Evolutionary conservation across 2,113 vertebrate genomes (phyloP), one percentile per base, ranked within the genome.

Genomic region (Barnardius zonarius): DNA sequence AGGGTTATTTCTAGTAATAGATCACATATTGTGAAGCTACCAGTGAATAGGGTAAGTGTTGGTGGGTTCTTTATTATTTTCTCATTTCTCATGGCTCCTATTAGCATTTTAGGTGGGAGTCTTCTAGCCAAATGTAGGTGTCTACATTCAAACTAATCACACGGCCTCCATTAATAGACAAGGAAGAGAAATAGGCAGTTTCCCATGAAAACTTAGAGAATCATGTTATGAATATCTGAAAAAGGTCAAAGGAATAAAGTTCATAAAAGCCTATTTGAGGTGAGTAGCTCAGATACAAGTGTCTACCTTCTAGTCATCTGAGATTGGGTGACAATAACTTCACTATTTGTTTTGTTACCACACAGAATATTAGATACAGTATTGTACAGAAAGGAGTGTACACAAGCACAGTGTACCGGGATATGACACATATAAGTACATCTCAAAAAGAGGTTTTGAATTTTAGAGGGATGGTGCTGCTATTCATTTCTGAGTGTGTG

Each of bases 1-100:
- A 99, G 99, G 99, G 98, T 99, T 94, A 99, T 99, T 97, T 99
- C 98, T 95, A 99, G 99, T 98, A 99, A 99, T 92, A 98, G 98
- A 94, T 99, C 99, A 59, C 99, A 99, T 96, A 99, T 99, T 96
- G 99, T 99, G 97, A 99, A 99, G 98, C 97, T 92, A 69, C 90
- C 90, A 1, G 98, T 98, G 83, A 98, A 98, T 83, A 98, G 98
- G 77, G 99, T 98, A 70, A 82, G 99, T 98, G 37, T 79, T n/a
- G 54, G 17, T 69, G 43, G 5, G 35, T 68, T 87, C 19, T 78
- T 75, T 92, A 7, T 2, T 85, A 54, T 83, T 80, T 87, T 46
- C 37, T 61, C 27, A 31, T 48, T 82, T 91, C 28, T 74, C 19
- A 11, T 51, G 19, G 22, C 8, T 92, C 0, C 0, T 74, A 20